Base-by-base conservation (phyloP, 2,797 vertebrate species). In the Pipistrellus pipistrellus region DNA sequence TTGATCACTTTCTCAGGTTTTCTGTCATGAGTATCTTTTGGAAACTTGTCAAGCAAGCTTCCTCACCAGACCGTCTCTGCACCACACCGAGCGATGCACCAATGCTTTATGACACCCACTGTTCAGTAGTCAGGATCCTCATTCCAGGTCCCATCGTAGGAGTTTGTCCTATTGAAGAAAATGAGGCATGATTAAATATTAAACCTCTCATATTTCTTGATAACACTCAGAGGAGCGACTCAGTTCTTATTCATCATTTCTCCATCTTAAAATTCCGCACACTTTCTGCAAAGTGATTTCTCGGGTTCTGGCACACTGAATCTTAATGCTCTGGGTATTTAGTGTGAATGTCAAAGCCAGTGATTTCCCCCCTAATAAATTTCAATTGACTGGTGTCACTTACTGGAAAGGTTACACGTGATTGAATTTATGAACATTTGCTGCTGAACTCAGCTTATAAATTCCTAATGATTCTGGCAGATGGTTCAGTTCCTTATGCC, bases 391-490 rank as follows among this genome's bases (percentile, higher is more conserved):
- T 76, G 90, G 91, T 98, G 97, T 97, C 97, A 96, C 97, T 98
- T 98, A 98, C 97, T 96, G 97, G 96, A 98, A 98, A 98, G 97
- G 97, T 97, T 97, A 98, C 93, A 91, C 95, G 93, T 97, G 96
- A 97, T 97, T 97, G 96, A 95, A 97, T 97, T 97, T 97, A 97
- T 96, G 95, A 92, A 97, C 85, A 94, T 94, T 96, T 97, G 91
- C 90, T 94, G 95, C 95, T 84, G 95, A 97, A 96, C 95, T 94
- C 97, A 96, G 97, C 97, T 97, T 98, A 97, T 96, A 98, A 98
- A 98, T 98, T 97, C 96, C 96, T 98, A 97, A 98, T 97, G 93
- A 97, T 97, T 97, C 97, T 98, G 98, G 97, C 97, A 98, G 96
- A 97, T 96, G 94, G 95, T 84, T 96, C 96, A 88, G 91, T 97